phyloP scores from a whole-genome alignment of 2,797 vertebrate genomes.

The Cuniculus paca region DNA sequence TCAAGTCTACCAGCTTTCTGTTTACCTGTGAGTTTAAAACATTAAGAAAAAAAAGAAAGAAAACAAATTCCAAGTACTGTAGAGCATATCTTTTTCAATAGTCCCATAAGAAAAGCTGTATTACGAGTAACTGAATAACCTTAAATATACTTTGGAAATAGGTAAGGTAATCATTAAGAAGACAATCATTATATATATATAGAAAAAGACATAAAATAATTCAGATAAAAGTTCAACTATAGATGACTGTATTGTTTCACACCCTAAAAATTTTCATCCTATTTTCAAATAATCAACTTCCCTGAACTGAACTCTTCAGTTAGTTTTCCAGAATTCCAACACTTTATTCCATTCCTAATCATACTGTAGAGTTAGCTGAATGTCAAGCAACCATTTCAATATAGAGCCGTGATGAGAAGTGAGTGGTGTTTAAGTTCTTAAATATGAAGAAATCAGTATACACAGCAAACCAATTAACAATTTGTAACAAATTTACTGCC shows the following conservation, averaged over 20 bases:
- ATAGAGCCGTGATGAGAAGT: not conserved
- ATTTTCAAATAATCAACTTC: not conserved
- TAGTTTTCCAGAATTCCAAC: not conserved
- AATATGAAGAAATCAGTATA: not conserved
- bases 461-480: not conserved
- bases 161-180: not conserved
- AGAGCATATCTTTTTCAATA: not conserved
- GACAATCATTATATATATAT: not conserved
- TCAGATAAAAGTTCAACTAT: not conserved
- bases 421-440: not conserved
- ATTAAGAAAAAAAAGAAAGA: not conserved
- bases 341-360: not conserved
- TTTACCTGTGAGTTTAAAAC: not conserved
- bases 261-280: not conserved
- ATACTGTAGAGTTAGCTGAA: not conserved
- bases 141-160: not conserved
- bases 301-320: slow-evolving; percentile 35
- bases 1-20: not conserved
- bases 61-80: not conserved
- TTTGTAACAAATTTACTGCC: not conserved
- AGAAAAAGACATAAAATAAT: not conserved
- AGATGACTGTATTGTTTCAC: not conserved
- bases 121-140: not conserved
- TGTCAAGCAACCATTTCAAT: not conserved
- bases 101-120: not conserved